Evolutionary conservation across 2,888 invertebrate species (phyloP).

Genomic region (Cantharis rustica): DNA sequence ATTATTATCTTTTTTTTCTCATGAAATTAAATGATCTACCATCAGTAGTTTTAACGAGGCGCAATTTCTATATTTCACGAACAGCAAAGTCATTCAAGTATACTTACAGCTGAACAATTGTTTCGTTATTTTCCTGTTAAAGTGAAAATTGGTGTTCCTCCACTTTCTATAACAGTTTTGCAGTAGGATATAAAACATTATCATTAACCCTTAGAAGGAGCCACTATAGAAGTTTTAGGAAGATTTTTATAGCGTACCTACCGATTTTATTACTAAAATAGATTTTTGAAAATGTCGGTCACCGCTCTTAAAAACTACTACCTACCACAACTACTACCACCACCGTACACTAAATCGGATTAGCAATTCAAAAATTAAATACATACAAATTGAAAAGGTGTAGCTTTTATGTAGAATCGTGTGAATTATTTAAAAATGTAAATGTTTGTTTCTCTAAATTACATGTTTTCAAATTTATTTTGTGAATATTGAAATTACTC

Average conservation of each 20-base stretch:
- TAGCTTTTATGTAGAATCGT: background rate
- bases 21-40: background rate
- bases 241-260: background rate
- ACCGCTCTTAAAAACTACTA: background rate
- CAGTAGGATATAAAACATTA: background rate
- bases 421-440: background rate
- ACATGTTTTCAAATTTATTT: background rate
- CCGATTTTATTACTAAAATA: background rate
- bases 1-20: background rate
- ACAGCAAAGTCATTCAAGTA: background rate
- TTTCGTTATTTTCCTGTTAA: background rate
- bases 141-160: background rate
- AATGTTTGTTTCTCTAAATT: background rate
- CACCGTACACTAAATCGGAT: background rate
- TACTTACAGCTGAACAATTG: background rate
- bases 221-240: background rate
- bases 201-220: background rate
- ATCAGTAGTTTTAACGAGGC: background rate
- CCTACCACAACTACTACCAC: background rate
- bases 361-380: too few relatives aligned
- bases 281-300: background rate
- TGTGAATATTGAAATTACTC: background rate
- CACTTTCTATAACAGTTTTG: background rate
- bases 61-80: background rate
- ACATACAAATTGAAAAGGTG: too few relatives aligned